phyloP scores from a whole-genome alignment of 2,797 vertebrate genomes.

The Sebastes nivosus region DNA sequence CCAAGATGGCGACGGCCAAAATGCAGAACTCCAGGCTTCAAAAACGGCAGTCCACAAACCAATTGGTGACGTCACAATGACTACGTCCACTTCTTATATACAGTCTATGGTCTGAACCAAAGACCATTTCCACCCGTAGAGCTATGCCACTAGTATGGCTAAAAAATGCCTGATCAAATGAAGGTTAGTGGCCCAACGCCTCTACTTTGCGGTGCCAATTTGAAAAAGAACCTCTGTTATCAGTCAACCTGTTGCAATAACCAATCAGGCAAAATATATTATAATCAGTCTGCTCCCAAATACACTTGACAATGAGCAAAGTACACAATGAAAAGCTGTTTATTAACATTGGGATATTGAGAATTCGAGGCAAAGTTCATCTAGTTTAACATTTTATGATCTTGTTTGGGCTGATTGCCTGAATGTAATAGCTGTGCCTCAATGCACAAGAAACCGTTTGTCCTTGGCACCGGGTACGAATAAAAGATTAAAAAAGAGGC shows the following conservation, averaged over 20 bases:
- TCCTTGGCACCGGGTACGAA: slow-evolving; percentile 57
- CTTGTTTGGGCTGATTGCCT: background rate
- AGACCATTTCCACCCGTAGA: background rate
- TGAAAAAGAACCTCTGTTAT: background rate
- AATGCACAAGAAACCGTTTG: slow-evolving; percentile 33
- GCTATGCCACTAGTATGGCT: background rate
- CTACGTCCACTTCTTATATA: too few species aligned
- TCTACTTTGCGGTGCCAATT: background rate
- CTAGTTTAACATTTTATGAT: background rate
- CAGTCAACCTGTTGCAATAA: background rate
- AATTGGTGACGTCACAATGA: too few species aligned
- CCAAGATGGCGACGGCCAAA: too few species aligned
- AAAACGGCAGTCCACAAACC: too few species aligned
- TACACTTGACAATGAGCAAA: background rate
- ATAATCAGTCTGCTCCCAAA: slow-evolving; percentile 22
- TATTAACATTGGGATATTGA: background rate
- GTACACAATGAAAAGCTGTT: background rate
- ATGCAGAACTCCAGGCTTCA: too few species aligned
- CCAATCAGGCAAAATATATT: background rate
- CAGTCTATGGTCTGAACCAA: background rate
- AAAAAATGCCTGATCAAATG: background rate
- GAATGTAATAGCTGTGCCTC: slow-evolving; percentile 17
- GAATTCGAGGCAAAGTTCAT: background rate
- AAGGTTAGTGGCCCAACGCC: background rate
- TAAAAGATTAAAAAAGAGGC: slow-evolving; percentile 33